Base-by-base conservation (phyloP, 2,888 invertebrate species). In the Ferrisia virgata region DNA sequence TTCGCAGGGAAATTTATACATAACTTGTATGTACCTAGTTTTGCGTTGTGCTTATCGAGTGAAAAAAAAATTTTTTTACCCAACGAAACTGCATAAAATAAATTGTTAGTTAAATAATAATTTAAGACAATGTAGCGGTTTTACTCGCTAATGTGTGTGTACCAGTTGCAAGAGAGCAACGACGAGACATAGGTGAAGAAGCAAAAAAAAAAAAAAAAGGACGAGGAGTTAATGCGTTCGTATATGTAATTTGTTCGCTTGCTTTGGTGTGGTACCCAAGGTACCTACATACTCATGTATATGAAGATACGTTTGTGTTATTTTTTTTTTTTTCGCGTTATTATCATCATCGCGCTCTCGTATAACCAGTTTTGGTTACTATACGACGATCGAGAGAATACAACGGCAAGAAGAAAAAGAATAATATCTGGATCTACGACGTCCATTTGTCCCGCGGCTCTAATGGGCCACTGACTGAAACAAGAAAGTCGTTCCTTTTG, bases 391-490 rank as follows among this genome's bases (percentile, higher is more conserved):
- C 15, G 11, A 25, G 6, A 13, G 36, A 76, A 39, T 9, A 39
- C 22, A 39, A 39, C 76, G 76, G 39, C n/a, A n/a, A n/a, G 22
- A 1, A 36, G 31, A 33, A 33, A 33, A 13, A 53, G 53, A 43
- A 80, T 22, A 80, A 28, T 40, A 81, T 28, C 43, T 81, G 81
- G 58, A 58, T 58, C 81, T 58, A 81, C 81, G 13, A 81, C 58
- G 81, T 81, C 31, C 81, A 81, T 58, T 81, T 81, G 58, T 81
- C 81, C 81, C 81, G 81, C 81, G 81, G 81, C 81, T 81, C 58
- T 58, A 58, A 81, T 81, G 36, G 81, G 81, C 81, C 81, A 81
- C 81, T 81, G 81, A 81, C 53, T 81, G 81, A 81, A 81, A 81
- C 81, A 81, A 81, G 81, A 58, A 81, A 81, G 81, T 53, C 53